A percentile compares a stretch with the other conserved stretches of the same genome.
These are phyloP conservation scores for Sinonovacula constricta DNA, from an alignment of 1,140 invertebrate genomes.

Conservation along the genomic window DNA sequence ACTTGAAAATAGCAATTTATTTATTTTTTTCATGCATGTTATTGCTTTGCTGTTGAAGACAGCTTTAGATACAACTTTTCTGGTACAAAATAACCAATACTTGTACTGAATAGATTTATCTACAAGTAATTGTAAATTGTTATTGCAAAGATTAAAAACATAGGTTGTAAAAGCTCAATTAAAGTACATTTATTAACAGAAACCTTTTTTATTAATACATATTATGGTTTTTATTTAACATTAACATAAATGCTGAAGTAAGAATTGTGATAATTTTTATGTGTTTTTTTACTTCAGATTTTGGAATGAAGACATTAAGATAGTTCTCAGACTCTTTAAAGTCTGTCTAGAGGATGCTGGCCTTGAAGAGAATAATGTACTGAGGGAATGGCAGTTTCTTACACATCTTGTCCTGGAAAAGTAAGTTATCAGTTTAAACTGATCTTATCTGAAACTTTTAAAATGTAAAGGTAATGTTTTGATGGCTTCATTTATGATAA, in stretches of 20 bases:
- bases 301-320: not conserved
- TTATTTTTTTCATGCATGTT: not conserved
- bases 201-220: constrained; percentile 19
- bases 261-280: not conserved
- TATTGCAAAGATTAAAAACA: not conserved
- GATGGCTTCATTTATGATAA: not conserved
- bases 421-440: not conserved
- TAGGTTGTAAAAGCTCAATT: not conserved
- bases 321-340: not conserved
- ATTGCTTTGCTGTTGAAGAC: not conserved
- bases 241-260: not conserved
- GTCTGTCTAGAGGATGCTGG: not conserved
- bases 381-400: not conserved
- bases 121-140: constrained; percentile 1
- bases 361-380: not conserved
- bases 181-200: not conserved
- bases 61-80: not conserved
- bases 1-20: not conserved
- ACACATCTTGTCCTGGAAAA: not conserved
- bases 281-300: not conserved
- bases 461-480: not conserved
- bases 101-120: constrained; percentile 10
- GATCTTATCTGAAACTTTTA: not conserved
- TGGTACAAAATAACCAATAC: constrained; percentile 3
- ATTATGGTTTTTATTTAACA: not conserved